phyloP scores from a whole-genome alignment of 2,113 vertebrate genomes.

The Okapia johnstoni region DNA sequence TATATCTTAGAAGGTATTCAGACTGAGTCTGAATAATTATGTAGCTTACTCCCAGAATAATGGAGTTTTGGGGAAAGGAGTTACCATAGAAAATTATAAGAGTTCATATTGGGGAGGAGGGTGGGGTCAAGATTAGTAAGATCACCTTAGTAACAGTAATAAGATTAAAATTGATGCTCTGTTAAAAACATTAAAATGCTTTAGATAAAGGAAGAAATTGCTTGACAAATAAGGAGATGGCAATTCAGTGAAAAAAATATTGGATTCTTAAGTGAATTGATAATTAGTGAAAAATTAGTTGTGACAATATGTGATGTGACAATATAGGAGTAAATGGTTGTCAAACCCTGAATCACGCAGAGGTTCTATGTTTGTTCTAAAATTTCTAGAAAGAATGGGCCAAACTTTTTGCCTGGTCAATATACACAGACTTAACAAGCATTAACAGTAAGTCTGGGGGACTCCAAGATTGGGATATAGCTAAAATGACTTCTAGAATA shows the following conservation, averaged over 20 bases:
- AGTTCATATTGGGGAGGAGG: not conserved
- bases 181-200: conserved; percentile 13
- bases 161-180: not conserved
- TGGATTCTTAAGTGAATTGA: not conserved
- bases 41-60: not conserved
- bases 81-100: not conserved
- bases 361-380: not conserved
- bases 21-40: not conserved
- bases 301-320: not conserved
- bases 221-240: conserved; percentile 6
- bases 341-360: not conserved
- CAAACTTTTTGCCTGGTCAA: not conserved
- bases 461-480: not conserved
- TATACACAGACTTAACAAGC: not conserved
- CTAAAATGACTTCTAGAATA: not conserved
- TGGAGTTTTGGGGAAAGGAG: not conserved
- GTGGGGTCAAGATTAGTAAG: not conserved
- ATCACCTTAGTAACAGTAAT: not conserved
- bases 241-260: not conserved
- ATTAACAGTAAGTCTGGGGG: not conserved
- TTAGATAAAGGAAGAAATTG: conserved; percentile 26
- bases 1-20: not conserved
- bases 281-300: not conserved
- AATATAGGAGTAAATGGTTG: not conserved
- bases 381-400: not conserved